Conservation (phyloP, 2,888 invertebrate species). For the Calliphora vomitoria region DNA sequence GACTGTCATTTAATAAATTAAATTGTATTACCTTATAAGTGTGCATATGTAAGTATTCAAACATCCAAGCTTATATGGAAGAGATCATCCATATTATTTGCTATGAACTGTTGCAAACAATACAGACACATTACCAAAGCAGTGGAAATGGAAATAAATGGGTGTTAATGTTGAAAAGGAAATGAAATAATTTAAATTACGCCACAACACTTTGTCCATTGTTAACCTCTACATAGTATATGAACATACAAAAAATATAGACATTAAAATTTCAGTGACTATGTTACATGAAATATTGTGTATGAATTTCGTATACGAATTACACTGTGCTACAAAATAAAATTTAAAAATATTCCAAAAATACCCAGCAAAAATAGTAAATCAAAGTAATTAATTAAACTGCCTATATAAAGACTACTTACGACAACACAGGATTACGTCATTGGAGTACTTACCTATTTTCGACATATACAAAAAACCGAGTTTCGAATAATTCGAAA, state of each 20-base stretch:
- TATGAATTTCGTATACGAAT: neutral
- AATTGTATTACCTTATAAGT: neutral
- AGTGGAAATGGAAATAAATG: neutral
- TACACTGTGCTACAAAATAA: too few relatives aligned
- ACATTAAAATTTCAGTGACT: slow-evolving; percentile 7
- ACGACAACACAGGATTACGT: too few relatives aligned
- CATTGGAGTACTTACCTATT: too few relatives aligned
- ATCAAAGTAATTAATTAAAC: too few relatives aligned
- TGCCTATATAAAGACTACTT: too few relatives aligned
- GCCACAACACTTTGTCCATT: slow-evolving; percentile 11
- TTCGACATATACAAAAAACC: too few relatives aligned
- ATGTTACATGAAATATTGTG: neutral
- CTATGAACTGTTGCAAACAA: neutral
- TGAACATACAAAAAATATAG: neutral
- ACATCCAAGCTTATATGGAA: neutral
- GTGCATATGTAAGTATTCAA: neutral
- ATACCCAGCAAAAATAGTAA: too few relatives aligned
- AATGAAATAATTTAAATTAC: slow-evolving; percentile 14
- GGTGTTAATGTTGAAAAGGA: neutral
- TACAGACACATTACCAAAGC: neutral
- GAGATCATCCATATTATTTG: neutral
- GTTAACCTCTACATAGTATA: neutral
- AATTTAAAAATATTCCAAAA: too few relatives aligned
- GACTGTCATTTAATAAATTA: neutral
- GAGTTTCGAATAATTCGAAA: too few relatives aligned